Base-by-base conservation (phyloP, 2,888 invertebrate genomes). In the Cremastinae sp. region DNA sequence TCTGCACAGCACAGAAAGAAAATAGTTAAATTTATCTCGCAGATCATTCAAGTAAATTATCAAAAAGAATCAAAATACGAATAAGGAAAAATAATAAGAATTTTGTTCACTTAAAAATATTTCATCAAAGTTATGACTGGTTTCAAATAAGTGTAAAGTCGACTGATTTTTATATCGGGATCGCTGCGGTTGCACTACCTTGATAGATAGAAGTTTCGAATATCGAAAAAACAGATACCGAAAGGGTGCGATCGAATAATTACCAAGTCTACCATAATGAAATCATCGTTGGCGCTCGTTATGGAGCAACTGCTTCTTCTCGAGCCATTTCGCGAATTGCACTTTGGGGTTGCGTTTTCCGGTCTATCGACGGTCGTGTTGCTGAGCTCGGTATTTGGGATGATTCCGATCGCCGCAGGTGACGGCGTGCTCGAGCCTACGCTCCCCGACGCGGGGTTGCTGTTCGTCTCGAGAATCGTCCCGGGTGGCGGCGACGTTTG, bases 241-340 rank as follows among this genome's bases (percentile, higher is more conserved):
- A 28, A 28, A 28, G 47, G 81, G 75, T 74, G 82, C 77, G 81
- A 84, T 82, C 83, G 81, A 84, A 85, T 87, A 91, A 91, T 92
- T 92, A 94, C 94, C 92, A 94, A 91, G 90, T 94, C 93, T 87
- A 94, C 93, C 92, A 94, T 92, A 88, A 94, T 93, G 91, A 94
- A 94, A 89, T 93, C 94, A 82, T 93, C 93, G 80, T 92, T 91
- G 59, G 91, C 91, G 78, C 92, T 91, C 71, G 90, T 89, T 87
- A 91, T 90, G 38, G 91, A 91, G 79, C 90, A 88, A 78, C 90
- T 90, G 69, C 91, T 90, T 76, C 90, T 84, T 79, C 90, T 89
- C 34, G 91, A 90, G 74, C 89, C 89, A 68, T 89, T 85, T 74
- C 88, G 86, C 1, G 90, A 89, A 81, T 89, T 89, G 77, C 85